These are phyloP conservation scores for Lepidostoma basale DNA, from an alignment of 1,140 invertebrate genomes.

Conservation along the genomic window DNA sequence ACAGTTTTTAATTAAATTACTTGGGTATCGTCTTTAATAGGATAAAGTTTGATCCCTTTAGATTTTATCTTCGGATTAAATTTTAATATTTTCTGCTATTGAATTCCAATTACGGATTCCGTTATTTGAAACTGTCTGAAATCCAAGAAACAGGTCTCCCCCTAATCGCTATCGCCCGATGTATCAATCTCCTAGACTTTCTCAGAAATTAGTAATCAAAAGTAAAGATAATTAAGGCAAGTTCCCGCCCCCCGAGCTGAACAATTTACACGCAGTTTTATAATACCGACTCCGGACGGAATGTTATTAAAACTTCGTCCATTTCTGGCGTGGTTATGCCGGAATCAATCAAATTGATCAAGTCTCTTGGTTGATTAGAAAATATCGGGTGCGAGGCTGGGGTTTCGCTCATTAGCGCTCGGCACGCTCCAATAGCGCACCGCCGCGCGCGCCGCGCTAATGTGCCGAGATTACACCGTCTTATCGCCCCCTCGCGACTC, in stretches of 20 bases:
- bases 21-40: no score
- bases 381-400: background rate
- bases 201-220: constrained; percentile 9
- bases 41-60: no score
- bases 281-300: background rate
- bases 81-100: no score
- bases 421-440: constrained; percentile 22
- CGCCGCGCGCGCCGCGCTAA: no score
- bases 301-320: constrained; percentile 22
- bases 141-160: background rate
- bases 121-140: no score
- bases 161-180: background rate
- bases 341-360: constrained; percentile 27
- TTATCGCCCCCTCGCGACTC: no score
- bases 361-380: constrained; percentile 21
- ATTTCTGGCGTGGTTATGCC: constrained; percentile 19
- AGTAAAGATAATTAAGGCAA: constrained; percentile 12
- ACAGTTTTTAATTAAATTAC: no score
- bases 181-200: background rate
- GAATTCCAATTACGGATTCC: no score
- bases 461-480: no score
- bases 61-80: no score
- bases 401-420: constrained; percentile 28
- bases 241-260: background rate
- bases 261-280: constrained; percentile 26